These are phyloP conservation scores for Etheostoma perlongum DNA, from an alignment of 2,797 vertebrate genomes.

Conservation along the genomic window DNA sequence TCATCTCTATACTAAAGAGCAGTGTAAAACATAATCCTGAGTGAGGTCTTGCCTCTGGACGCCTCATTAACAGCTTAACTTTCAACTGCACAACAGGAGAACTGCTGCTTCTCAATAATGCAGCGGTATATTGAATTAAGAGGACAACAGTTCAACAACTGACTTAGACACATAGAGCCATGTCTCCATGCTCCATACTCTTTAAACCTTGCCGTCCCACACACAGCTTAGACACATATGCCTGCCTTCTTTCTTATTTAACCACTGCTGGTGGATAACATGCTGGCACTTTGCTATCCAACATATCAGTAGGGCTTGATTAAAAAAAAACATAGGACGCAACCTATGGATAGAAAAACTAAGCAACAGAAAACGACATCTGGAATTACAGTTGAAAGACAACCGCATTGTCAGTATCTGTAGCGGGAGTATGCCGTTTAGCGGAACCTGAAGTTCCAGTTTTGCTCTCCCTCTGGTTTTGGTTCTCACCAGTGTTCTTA, in stretches of 20 bases:
- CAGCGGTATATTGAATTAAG: slow-evolving; percentile 56
- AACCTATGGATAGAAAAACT: slow-evolving; percentile 13
- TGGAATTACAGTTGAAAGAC: slow-evolving; percentile 54
- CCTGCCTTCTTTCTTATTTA: neutral
- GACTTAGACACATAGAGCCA: slow-evolving; percentile 27
- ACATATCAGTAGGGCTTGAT: neutral
- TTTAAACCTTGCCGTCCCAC: neutral
- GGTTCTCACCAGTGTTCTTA: slow-evolving; percentile 77
- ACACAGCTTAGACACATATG: neutral
- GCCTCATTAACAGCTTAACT: slow-evolving; percentile 47
- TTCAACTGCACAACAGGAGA: slow-evolving; percentile 57
- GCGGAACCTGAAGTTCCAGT: slow-evolving; percentile 84
- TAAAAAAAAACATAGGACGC: slow-evolving; percentile 26
- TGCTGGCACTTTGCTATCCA: neutral
- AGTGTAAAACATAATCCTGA: neutral
- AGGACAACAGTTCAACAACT: slow-evolving; percentile 43
- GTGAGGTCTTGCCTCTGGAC: slow-evolving; percentile 30
- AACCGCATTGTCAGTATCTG: slow-evolving; percentile 61
- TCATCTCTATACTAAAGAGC: slow-evolving; percentile 6
- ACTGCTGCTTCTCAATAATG: slow-evolving; percentile 70
- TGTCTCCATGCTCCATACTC: neutral
- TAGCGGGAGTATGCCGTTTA: slow-evolving; percentile 40
- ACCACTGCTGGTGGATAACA: neutral
- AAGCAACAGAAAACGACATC: slow-evolving; percentile 35
- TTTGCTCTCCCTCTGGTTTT: slow-evolving; percentile 75